Conservation (phyloP, 2,113 vertebrate genomes). For the Centropus bengalensis region DNA sequence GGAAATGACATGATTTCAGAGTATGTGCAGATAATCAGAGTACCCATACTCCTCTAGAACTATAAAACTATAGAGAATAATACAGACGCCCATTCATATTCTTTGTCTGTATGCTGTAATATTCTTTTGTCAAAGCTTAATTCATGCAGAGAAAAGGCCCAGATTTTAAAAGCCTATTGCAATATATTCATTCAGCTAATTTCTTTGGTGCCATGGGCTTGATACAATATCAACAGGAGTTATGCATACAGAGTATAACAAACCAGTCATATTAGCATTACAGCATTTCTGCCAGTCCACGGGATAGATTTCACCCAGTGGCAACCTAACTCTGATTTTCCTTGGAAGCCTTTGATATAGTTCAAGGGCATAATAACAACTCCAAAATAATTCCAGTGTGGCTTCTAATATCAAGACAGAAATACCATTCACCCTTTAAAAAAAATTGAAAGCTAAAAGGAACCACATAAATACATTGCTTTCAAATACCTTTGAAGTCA, state of each 20-base stretch:
- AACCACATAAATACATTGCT: constrained; percentile 26
- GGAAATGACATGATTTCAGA: not conserved
- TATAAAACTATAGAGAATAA: not conserved
- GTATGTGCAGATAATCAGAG: not conserved
- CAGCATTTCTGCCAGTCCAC: not conserved
- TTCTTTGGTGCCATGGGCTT: not conserved
- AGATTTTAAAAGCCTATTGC: not conserved
- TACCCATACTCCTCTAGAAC: not conserved
- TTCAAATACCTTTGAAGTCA: constrained; percentile 59
- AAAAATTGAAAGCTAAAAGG: not conserved
- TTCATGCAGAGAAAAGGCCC: not conserved
- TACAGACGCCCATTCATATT: not conserved
- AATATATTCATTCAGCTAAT: not conserved
- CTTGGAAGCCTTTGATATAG: constrained; percentile 16
- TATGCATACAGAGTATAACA: not conserved
- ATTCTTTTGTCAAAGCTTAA: not conserved
- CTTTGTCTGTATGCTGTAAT: not conserved
- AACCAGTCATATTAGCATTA: not conserved
- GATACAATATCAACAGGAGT: not conserved
- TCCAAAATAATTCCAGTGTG: not conserved
- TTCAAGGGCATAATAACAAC: constrained; percentile 32
- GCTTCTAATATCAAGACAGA: constrained; percentile 28
- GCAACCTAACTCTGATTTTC: constrained; percentile 16
- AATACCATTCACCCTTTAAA: constrained; percentile 50
- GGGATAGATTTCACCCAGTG: not conserved